Evolutionary conservation across 2,113 vertebrate species (phyloP).

Genomic region (Pavo muticus): DNA sequence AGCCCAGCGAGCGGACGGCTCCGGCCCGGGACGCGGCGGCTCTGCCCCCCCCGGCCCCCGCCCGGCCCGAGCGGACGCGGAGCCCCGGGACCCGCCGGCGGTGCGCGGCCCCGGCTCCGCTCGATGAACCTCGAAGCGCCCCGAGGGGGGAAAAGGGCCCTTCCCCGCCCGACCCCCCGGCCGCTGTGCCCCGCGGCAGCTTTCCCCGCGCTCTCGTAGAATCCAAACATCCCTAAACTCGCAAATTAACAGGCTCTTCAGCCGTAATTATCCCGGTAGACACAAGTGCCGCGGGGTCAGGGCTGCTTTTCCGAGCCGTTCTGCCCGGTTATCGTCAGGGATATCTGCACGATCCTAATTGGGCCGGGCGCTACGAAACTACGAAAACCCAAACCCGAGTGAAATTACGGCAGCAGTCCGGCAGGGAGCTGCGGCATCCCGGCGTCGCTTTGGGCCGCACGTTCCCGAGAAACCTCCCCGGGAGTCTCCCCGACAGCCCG

Average conservation of each 20-base stretch:
- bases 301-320: neutral
- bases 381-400: neutral
- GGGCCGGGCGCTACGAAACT: neutral
- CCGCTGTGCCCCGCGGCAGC: slow-evolving; percentile 5
- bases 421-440: neutral
- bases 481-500: neutral
- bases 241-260: slow-evolving; percentile 66
- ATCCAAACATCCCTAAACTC: slow-evolving; percentile 64
- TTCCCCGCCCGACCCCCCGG: no score
- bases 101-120: no score
- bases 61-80: no score
- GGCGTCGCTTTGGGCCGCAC: neutral
- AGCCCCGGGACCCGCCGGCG: no score
- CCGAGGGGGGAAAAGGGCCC: neutral
- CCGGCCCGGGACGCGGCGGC: no score
- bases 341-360: neutral
- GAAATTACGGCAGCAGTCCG: neutral
- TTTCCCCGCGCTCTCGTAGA: slow-evolving; percentile 51
- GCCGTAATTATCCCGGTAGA: slow-evolving; percentile 67
- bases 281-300: slow-evolving; percentile 62
- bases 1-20: neutral
- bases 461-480: neutral
- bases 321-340: neutral
- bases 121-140: no score
- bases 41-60: no score